Base-by-base conservation (phyloP, 2,797 vertebrate species). In the Sebastolobus altivelis region DNA sequence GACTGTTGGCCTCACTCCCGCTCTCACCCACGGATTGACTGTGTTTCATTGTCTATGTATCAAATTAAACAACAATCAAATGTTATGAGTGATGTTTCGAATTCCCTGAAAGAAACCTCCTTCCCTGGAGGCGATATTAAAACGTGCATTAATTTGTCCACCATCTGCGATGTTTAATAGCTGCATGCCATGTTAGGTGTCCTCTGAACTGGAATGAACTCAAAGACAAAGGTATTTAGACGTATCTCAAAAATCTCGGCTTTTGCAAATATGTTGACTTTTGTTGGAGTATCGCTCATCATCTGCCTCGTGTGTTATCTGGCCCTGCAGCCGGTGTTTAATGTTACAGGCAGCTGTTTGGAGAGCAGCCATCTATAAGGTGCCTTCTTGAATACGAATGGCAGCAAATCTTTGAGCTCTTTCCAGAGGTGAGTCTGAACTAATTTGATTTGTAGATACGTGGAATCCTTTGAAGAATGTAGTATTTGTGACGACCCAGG, bases 291-390 rank as follows among this genome's bases (percentile, higher is more conserved):
- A 65, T 80, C 37, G 40, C 38, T 70, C 38, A 40, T 85, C 16
- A 72, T 66, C 75, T 73, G 31, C 54, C 66, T 75, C n/a, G 8
- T 87, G 61, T 75, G 61, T 82, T 61, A 80, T 82, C 55, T 77
- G 67, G 80, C 88, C 86, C 91, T 87, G 87, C 78, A 80, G 93
- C 86, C 66, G 71, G 40, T 66, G 59, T 81, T 89, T 83, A 67
- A 84, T 71, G 40, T 87, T 80, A 76, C 72, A 89, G 79, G 81
- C 90, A 93, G 88, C 80, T 91, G 80, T 89, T 91, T 93, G 92
- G 91, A 92, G 71, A 27, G 63, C 60, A 59, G 87, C 92, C 88
- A 93, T 85, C 31, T 80, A 31, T 77, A 65, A 35, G 65, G 65
- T 74, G 46, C 81, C 72, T 79, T 80, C 66, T 83, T 88, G 63